These are phyloP conservation scores for Venustoraphidia nigricollis DNA, from an alignment of 2,888 invertebrate species.

Conservation along the genomic window DNA sequence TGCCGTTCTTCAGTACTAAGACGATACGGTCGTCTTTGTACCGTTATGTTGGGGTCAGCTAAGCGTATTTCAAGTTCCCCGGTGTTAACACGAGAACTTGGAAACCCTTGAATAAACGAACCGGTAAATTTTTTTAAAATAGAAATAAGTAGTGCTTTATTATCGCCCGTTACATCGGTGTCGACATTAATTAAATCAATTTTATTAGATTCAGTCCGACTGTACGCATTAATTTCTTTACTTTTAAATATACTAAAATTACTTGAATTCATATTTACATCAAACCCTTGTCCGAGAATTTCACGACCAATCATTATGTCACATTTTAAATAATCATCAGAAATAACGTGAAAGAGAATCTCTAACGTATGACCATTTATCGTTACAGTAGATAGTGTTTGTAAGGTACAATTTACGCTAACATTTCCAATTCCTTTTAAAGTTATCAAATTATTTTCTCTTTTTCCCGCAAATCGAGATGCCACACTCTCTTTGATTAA, in stretches of 20 bases:
- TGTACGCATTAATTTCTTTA: background rate
- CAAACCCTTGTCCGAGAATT: slow-evolving; percentile 2
- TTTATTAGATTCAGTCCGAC: background rate
- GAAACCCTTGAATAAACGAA: slow-evolving; percentile 6
- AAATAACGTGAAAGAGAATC: slow-evolving; percentile 7
- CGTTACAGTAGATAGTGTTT: slow-evolving; percentile 1
- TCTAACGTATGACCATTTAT: slow-evolving; percentile 1
- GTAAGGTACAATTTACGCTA: background rate
- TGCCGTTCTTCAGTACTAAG: slow-evolving; percentile 6
- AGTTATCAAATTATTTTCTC: background rate
- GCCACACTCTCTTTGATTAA: slow-evolving; percentile 2
- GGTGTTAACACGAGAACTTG: slow-evolving; percentile 8
- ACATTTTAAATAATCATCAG: slow-evolving; percentile 5
- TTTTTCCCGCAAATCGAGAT: no score
- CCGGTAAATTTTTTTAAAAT: slow-evolving; percentile 4
- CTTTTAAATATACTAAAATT: background rate
- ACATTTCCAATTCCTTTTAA: slow-evolving; percentile 2
- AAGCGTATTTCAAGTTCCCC: slow-evolving; percentile 10
- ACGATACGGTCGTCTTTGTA: slow-evolving; percentile 10
- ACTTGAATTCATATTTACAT: background rate
- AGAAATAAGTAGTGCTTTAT: slow-evolving; percentile 5
- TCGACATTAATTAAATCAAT: slow-evolving; percentile 5
- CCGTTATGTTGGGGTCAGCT: slow-evolving; percentile 7
- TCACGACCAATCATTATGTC: slow-evolving; percentile 9
- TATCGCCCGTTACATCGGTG: slow-evolving; percentile 4